Conservation (phyloP, 2,888 invertebrate species). For the Netelia virgata region DNA sequence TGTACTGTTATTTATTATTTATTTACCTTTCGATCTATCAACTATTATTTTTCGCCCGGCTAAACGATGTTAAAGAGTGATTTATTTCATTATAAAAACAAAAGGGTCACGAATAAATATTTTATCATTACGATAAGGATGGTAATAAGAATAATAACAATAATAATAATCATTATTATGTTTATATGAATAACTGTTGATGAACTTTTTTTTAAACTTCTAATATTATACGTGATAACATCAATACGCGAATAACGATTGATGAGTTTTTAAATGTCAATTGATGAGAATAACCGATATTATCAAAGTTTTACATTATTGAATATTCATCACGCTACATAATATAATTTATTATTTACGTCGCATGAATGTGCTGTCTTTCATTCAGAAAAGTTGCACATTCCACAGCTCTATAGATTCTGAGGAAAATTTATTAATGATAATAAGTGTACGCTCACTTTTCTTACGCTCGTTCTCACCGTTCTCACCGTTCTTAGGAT, state of each 20-base stretch:
- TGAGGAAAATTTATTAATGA: too few relatives aligned
- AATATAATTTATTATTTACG: too few relatives aligned
- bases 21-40: not conserved
- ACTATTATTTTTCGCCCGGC: not conserved
- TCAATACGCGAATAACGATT: not conserved
- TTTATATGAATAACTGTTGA: not conserved
- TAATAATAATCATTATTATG: not conserved
- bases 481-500: too few relatives aligned
- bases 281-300: too few relatives aligned
- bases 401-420: too few relatives aligned
- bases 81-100: not conserved
- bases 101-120: not conserved
- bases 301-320: too few relatives aligned
- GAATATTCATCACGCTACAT: too few relatives aligned
- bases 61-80: not conserved
- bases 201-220: not conserved
- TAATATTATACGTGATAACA: not conserved
- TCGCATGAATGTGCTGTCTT: too few relatives aligned
- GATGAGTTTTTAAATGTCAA: too few relatives aligned
- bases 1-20: not conserved
- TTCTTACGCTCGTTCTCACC: too few relatives aligned
- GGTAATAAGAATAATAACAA: not conserved
- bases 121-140: not conserved
- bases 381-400: too few relatives aligned
- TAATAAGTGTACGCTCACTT: too few relatives aligned